Evolutionary conservation across 2,888 invertebrate genomes (phyloP).

Genomic region (Germaria angustata): DNA sequence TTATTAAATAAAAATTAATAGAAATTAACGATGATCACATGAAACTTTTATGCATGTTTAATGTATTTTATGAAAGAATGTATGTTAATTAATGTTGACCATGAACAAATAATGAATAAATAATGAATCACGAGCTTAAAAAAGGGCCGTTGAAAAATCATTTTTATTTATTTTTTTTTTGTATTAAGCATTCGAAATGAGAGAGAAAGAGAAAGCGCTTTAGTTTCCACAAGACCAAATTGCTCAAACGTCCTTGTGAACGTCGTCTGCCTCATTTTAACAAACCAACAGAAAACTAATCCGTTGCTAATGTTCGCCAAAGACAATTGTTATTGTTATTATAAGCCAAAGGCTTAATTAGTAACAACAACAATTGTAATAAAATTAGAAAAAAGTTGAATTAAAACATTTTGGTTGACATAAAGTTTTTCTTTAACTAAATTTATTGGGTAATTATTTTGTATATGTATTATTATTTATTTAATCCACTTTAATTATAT

Average conservation of each 20-base stretch:
- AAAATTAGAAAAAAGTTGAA: slow-evolving; percentile 74
- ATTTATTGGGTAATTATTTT: slow-evolving; percentile 82
- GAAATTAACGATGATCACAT: background rate
- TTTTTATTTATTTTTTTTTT: slow-evolving; percentile 67
- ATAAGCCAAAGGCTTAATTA: background rate
- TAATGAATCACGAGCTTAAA: slow-evolving; percentile 38
- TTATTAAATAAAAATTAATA: background rate
- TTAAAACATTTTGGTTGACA: slow-evolving; percentile 68
- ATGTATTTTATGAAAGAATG: slow-evolving; percentile 31
- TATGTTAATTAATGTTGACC: slow-evolving; percentile 26
- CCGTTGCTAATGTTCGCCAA: slow-evolving; percentile 48
- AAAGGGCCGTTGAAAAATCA: slow-evolving; percentile 77
- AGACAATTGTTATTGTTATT: slow-evolving; percentile 22
- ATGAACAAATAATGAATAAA: slow-evolving; percentile 44
- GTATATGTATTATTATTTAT: background rate
- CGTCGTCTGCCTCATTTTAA: background rate
- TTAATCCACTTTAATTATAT: slow-evolving; percentile 4
- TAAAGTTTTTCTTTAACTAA: slow-evolving; percentile 80
- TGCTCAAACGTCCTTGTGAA: slow-evolving; percentile 67
- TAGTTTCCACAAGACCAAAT: slow-evolving; percentile 73
- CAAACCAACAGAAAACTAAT: slow-evolving; percentile 18
- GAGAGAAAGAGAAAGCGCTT: slow-evolving; percentile 60
- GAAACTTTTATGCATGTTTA: background rate
- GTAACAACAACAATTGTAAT: slow-evolving; percentile 14
- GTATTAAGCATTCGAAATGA: slow-evolving; percentile 65